Percentiles rank a stretch among this genome's conserved stretches.
Evolutionary conservation across 2,797 vertebrate genomes (phyloP).

Genomic region (Lagorchestes hirsutus): DNA sequence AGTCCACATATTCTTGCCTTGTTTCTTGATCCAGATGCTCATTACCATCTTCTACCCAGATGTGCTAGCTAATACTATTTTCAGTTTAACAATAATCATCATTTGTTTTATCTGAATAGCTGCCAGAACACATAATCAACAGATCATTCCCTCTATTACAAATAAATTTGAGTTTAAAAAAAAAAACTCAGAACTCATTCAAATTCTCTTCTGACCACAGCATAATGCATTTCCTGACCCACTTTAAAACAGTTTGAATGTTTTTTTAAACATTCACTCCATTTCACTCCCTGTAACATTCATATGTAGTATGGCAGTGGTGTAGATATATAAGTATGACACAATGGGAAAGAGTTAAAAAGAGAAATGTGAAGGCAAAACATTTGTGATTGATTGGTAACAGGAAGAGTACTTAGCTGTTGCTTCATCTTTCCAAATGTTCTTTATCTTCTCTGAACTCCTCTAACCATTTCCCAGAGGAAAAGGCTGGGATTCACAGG

Average conservation of each 20-base stretch:
- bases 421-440: neutral
- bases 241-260: neutral
- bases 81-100: neutral
- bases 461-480: neutral
- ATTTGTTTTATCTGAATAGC: neutral
- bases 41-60: neutral
- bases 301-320: neutral
- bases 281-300: too few species aligned
- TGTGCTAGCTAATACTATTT: neutral
- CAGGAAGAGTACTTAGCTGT: neutral
- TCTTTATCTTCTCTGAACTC: neutral
- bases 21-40: neutral
- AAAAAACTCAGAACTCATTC: neutral
- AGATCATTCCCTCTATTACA: neutral
- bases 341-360: neutral
- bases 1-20: neutral
- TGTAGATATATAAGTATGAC: neutral
- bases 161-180: conserved; percentile 17
- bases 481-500: neutral
- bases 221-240: neutral
- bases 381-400: neutral
- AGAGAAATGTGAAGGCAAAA: neutral
- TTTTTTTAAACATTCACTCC: neutral
- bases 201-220: neutral
- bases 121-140: conserved; percentile 6